Evolutionary conservation across 2,113 vertebrate genomes (phyloP).

Genomic region (Panthera tigris): DNA sequence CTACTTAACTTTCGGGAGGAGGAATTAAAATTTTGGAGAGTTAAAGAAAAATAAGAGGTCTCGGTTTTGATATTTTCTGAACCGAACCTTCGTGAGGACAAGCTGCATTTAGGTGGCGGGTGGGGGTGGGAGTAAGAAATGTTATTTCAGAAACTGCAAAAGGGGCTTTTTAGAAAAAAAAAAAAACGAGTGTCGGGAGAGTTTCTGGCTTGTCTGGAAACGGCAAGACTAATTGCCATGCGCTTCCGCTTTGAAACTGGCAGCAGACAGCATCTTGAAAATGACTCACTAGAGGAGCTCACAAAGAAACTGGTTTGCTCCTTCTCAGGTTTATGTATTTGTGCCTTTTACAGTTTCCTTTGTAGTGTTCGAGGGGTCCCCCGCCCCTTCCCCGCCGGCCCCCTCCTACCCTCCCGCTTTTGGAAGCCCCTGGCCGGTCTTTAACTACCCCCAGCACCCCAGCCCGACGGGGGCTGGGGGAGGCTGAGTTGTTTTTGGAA

Average conservation of each 20-base stretch:
- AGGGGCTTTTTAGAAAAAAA: slow-evolving; percentile 76
- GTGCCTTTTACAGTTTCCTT: slow-evolving; percentile 87
- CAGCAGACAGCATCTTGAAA: slow-evolving; percentile 99
- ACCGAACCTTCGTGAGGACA: slow-evolving; percentile 18
- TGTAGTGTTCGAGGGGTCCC: slow-evolving; percentile 83
- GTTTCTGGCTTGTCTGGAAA: slow-evolving; percentile 98
- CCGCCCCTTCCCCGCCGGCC: slow-evolving; percentile 39
- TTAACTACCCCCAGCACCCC: slow-evolving; percentile 47
- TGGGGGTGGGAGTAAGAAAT: slow-evolving; percentile 59
- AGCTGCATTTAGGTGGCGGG: slow-evolving; percentile 30
- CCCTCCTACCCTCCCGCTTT: neutral
- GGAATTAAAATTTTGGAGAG: neutral
- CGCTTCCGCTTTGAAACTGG: slow-evolving; percentile 99
- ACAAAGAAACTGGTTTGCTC: slow-evolving; percentile 96
- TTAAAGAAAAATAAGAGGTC: neutral
- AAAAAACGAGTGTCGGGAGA: slow-evolving; percentile 86
- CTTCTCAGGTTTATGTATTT: slow-evolving; percentile 89
- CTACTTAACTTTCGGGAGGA: slow-evolving; percentile 57
- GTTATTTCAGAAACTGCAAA: slow-evolving; percentile 81
- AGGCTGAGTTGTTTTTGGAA: slow-evolving; percentile 88
- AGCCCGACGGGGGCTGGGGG: slow-evolving; percentile 46
- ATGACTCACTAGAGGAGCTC: slow-evolving; percentile 96
- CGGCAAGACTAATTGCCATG: slow-evolving; percentile 98
- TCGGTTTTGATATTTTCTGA: slow-evolving; percentile 58
- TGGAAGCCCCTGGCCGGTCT: slow-evolving; percentile 39